Conservation (phyloP, 2,797 vertebrate species). For the Manis pentadactyla region DNA sequence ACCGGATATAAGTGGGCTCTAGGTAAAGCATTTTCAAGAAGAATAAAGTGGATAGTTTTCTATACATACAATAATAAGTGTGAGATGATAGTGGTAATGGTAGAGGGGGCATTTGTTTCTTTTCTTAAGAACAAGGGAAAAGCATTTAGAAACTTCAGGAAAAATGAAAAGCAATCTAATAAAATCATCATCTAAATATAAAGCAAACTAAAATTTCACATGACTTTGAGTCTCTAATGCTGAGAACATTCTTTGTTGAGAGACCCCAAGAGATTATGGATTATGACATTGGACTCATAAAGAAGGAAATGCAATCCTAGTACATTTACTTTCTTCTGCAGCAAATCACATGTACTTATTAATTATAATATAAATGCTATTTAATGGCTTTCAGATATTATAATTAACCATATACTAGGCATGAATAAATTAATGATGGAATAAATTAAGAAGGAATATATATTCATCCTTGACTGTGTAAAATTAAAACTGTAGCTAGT, state of each 20-base stretch:
- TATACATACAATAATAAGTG: neutral
- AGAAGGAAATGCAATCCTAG: neutral
- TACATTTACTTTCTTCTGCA: neutral
- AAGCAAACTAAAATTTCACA: constrained; percentile 32
- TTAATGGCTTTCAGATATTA: constrained; percentile 10
- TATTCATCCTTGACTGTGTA: neutral
- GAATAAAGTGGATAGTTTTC: neutral
- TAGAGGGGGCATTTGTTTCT: neutral
- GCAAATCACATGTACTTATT: neutral
- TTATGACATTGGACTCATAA: neutral
- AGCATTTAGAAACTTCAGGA: constrained; percentile 14
- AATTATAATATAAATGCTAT: neutral
- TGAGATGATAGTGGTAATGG: neutral
- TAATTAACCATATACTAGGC: neutral
- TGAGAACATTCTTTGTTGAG: neutral
- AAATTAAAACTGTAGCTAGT: neutral
- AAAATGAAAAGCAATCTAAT: neutral
- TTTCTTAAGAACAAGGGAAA: neutral
- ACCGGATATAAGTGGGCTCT: neutral
- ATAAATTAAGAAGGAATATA: neutral
- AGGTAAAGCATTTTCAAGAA: neutral
- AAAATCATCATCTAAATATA: constrained; percentile 2
- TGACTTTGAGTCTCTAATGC: neutral
- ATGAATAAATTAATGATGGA: neutral
- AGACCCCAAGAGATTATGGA: neutral